phyloP scores from a whole-genome alignment of 2,888 invertebrate species.

The Leptarthrus brevirostris region DNA sequence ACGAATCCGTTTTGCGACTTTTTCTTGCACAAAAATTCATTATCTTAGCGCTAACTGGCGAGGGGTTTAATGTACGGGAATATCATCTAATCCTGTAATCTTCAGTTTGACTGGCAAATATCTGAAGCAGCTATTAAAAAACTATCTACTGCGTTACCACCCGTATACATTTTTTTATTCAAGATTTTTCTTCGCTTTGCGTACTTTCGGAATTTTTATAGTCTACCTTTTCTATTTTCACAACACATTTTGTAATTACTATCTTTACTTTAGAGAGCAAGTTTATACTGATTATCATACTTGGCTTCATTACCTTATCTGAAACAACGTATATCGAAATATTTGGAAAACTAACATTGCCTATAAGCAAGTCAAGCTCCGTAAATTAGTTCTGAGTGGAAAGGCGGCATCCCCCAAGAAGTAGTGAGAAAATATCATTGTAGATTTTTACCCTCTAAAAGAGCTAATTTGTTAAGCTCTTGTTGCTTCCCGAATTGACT shows the following conservation, averaged over 20 bases:
- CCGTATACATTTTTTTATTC: background rate
- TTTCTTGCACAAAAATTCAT: background rate
- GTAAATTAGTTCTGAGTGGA: too few species aligned
- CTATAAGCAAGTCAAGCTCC: background rate
- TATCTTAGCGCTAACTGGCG: background rate
- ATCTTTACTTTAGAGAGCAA: background rate
- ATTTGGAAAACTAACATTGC: background rate
- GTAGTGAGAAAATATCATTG: too few species aligned
- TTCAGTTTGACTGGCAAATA: background rate
- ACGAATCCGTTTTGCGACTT: slow-evolving; percentile 7
- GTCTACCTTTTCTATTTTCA: background rate
- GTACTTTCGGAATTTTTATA: background rate
- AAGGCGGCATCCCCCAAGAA: too few species aligned
- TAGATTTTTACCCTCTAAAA: too few species aligned
- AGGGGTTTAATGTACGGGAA: background rate
- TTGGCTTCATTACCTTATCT: background rate
- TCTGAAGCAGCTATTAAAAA: background rate
- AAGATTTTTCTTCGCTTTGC: background rate
- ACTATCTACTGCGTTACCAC: background rate
- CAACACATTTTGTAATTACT: background rate
- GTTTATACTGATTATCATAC: background rate
- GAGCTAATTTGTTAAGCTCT: too few species aligned
- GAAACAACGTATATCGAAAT: background rate
- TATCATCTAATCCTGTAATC: background rate
- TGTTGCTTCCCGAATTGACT: too few species aligned